Base-by-base conservation (phyloP, 2,113 vertebrate species). In the Varanus komodoensis region DNA sequence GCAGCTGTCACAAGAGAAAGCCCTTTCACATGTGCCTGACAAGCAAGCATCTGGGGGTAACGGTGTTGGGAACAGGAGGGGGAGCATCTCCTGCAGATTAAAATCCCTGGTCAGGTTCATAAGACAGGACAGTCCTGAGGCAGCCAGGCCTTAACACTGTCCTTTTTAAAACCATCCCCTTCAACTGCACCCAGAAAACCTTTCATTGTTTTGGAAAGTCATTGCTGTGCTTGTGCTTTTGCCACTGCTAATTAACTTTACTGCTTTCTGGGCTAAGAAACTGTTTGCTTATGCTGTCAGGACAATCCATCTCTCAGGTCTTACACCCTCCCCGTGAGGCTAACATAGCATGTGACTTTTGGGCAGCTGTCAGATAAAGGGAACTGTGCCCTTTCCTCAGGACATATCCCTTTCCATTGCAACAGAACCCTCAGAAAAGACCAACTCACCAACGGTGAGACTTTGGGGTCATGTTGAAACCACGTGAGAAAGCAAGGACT, bases 381-480 rank as follows among this genome's bases (percentile, higher is more conserved):
- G 77, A 73, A 87, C 96, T 96, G 94, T 95, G 68, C 95, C 92
- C 94, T 97, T 97, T 97, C 97, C 97, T 97, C 92, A 95, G 97
- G 96, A 97, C 97, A 84, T 91, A 88, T 93, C 91, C 71, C 0
- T 0, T 89, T 92, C 92, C 77, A 0, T 0, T 87, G 87, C 75
- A 86, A 88, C 23, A 89, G 95, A 93, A 92, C 93, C 93, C 96
- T 71, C 77, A 91, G 88, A 93, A 90, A 81, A 95, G 93, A 87
- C 82, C 48, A 12, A 0, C 68, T 92, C 94, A 89, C 95, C 91
- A 94, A 91, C 69, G 85, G 86, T 79, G 92, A 94, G 89, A 83
- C 93, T 86, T 94, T 52, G 17, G 90, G 92, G 92, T 95, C 90
- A 94, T 0, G 0, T 87, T 83, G 82, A 92, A 93, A 90, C 61